Conservation (phyloP, 2,888 invertebrate species). For the Melipona bicolor region DNA sequence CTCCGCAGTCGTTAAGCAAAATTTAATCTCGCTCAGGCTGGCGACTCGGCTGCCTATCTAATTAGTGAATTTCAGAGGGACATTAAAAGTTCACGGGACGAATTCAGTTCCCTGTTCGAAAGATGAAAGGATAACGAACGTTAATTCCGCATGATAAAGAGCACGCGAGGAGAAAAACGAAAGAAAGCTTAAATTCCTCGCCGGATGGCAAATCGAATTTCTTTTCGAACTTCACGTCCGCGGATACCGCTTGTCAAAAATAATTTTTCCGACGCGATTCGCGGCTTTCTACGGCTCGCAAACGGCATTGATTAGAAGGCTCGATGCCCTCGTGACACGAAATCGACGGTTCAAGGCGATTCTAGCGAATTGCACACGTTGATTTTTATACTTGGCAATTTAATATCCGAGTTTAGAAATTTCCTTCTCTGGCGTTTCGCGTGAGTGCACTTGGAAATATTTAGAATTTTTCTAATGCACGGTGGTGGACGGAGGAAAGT, state of each 20-base stretch:
- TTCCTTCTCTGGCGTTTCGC: background rate
- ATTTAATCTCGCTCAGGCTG: constrained; percentile 28
- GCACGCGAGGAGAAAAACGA: too few relatives aligned
- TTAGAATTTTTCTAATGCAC: background rate
- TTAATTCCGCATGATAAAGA: constrained; percentile 14
- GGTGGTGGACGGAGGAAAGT: too few relatives aligned
- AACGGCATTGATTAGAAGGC: background rate
- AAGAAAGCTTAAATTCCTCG: background rate
- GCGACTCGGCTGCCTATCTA: background rate
- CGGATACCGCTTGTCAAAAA: background rate
- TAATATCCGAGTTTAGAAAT: background rate
- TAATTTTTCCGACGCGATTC: background rate
- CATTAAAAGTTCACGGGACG: constrained; percentile 18
- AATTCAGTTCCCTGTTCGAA: constrained; percentile 4
- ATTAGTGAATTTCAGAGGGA: background rate
- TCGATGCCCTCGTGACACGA: background rate
- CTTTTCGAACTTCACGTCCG: background rate
- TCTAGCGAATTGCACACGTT: background rate
- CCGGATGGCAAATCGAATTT: background rate
- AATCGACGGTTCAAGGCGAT: constrained; percentile 8
- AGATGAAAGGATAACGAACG: constrained; percentile 18
- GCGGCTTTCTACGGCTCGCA: background rate
- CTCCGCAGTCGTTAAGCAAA: constrained; percentile 30
- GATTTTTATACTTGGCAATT: background rate
- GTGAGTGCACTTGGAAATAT: background rate